These are phyloP conservation scores for Dysmachus trigonus DNA, from an alignment of 2,888 invertebrate species.

Conservation along the genomic window DNA sequence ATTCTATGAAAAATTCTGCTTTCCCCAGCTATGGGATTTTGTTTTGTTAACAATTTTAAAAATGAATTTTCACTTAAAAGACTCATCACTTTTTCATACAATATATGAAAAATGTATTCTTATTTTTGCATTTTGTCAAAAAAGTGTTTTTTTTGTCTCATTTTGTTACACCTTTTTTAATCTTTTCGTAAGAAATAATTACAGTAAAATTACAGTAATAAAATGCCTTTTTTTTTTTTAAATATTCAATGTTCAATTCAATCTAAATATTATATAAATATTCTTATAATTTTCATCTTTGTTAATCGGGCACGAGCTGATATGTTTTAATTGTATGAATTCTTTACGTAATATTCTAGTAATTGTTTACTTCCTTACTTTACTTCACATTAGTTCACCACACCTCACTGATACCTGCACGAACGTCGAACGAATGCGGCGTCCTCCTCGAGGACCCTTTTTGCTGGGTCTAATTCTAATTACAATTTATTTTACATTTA, in stretches of 20 bases:
- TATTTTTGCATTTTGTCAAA: not conserved
- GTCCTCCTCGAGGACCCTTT: not conserved
- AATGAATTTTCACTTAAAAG: slow-evolving; percentile 12
- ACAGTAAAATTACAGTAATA: slow-evolving; percentile 26
- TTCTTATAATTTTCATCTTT: slow-evolving; percentile 42
- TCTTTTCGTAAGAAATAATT: slow-evolving; percentile 29
- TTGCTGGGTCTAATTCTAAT: not conserved
- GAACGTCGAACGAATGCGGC: not conserved
- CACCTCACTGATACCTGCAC: not conserved
- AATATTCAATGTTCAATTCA: slow-evolving; percentile 32
- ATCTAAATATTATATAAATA: slow-evolving; percentile 41
- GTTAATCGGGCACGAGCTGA: slow-evolving; percentile 65
- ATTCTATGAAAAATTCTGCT: slow-evolving; percentile 5
- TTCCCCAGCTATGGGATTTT: not conserved
- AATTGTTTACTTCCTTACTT: slow-evolving; percentile 48
- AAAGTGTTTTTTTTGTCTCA: slow-evolving; percentile 14
- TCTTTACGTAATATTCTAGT: slow-evolving; percentile 50
- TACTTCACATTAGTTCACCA: slow-evolving; percentile 13
- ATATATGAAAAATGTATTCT: not conserved
- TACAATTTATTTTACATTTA: slow-evolving; percentile 1
- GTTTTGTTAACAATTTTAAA: slow-evolving; percentile 26
- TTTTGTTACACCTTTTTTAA: not conserved
- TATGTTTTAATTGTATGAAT: slow-evolving; percentile 62
- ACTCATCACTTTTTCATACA: not conserved
- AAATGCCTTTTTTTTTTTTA: not conserved